Evolutionary conservation across 2,113 vertebrate species (phyloP).

Genomic region (Scophthalmus maximus): DNA sequence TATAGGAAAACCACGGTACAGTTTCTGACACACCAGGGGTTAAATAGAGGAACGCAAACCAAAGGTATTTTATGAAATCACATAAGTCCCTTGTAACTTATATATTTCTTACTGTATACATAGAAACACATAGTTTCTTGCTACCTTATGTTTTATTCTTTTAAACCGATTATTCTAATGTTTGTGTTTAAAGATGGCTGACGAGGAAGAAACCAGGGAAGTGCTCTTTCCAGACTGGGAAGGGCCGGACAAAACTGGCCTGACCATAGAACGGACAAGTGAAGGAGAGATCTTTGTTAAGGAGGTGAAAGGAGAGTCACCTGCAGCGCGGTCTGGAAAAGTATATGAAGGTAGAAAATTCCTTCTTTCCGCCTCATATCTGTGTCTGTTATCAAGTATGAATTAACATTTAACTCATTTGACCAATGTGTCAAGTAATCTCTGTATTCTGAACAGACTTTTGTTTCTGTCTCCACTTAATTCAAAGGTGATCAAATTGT

Average conservation of each 20-base stretch:
- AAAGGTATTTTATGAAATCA: constrained; percentile 70
- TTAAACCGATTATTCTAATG: constrained; percentile 6
- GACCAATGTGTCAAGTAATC: background rate
- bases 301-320: constrained; percentile 89
- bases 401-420: background rate
- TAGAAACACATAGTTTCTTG: background rate
- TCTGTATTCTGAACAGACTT: background rate
- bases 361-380: background rate
- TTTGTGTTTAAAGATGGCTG: constrained; percentile 84
- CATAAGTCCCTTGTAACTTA: background rate
- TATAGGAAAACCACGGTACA: constrained; percentile 66
- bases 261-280: constrained; percentile 89
- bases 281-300: constrained; percentile 89
- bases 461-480: background rate
- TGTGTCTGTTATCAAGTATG: background rate
- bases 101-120: background rate
- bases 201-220: constrained; percentile 90
- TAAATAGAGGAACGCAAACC: constrained; percentile 52
- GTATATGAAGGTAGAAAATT: constrained; percentile 88
- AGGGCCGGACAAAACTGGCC: constrained; percentile 89
- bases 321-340: constrained; percentile 88
- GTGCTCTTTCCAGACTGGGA: constrained; percentile 92
- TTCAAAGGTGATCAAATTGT: constrained; percentile 93
- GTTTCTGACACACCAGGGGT: constrained; percentile 52
- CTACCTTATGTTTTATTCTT: background rate